Percentiles rank a stretch among this genome's conserved stretches.
phyloP scores from a whole-genome alignment of 2,797 vertebrate species.

The Poliocrania exsul region DNA sequence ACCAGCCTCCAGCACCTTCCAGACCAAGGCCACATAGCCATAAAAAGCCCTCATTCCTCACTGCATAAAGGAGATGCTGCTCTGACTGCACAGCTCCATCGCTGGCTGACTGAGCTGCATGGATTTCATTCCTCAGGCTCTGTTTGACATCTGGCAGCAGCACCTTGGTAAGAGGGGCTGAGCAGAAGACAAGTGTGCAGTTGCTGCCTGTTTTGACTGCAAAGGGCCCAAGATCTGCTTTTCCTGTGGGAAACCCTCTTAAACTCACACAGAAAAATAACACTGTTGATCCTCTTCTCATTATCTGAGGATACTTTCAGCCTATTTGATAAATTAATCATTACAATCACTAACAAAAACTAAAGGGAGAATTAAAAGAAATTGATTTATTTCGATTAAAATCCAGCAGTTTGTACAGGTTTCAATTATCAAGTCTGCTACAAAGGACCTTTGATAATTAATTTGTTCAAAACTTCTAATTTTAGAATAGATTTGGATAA shows the following conservation, averaged over 20 bases:
- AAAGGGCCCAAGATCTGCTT: not conserved
- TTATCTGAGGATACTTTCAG: not conserved
- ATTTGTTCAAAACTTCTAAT: not conserved
- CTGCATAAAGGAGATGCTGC: not conserved
- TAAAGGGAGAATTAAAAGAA: not conserved
- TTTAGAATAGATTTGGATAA: not conserved
- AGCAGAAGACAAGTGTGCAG: not conserved
- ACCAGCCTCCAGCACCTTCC: not conserved
- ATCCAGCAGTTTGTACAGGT: not conserved
- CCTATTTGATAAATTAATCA: not conserved
- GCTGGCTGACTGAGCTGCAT: not conserved
- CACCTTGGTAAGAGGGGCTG: rapidly evolving
- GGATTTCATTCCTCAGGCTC: not conserved
- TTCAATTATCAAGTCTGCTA: not conserved
- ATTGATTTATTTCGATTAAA: not conserved
- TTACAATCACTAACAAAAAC: not conserved
- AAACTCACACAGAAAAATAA: not conserved
- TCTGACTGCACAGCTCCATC: not conserved
- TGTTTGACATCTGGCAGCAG: not conserved
- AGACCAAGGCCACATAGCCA: not conserved
- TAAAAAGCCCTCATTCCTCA: not conserved
- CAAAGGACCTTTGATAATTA: not conserved
- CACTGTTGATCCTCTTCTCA: not conserved
- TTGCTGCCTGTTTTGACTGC: not conserved
- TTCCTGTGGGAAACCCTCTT: not conserved